Evolutionary conservation across 2,797 vertebrate genomes (phyloP), one percentile per base, ranked within the genome.

Genomic region (Anabas testudineus): DNA sequence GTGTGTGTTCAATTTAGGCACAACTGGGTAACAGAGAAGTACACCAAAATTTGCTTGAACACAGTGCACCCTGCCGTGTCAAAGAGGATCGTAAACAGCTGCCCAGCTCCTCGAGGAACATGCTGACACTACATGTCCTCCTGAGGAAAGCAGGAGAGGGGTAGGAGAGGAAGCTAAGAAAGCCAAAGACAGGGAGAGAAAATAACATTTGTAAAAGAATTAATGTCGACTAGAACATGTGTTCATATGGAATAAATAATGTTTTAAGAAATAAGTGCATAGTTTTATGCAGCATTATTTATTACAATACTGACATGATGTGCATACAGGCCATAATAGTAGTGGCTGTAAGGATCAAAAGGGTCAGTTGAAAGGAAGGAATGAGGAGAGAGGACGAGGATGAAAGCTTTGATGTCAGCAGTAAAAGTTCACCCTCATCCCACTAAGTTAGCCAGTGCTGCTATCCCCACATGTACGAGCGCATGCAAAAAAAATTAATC

Each of bases 1-100:
- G 90, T 85, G 88, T 91, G 92, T 86, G 91, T 93, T 90, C 88
- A 90, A 93, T 93, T 91, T 88, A 90, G 66, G 76, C 87, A 42
- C 86, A 63, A 87, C 87, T 91, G 90, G 89, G 80, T 80, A 84
- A 83, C 82, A 79, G 74, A 80, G 85, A 82, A 69, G 81, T 36
- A 62, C 69, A 71, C 71, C 82, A 62, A 78, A 71, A 78, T 76
- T 81, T 85, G 62, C 90, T 90, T 90, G 85, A 94, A 90, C 87
- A 84, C 37, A 39, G 59, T 46, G 82, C 89, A 69, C 87, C 91
- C 91, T 43, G 74, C 77, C 6, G 90, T 62, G 89, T 76, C 81
- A 82, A 84, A 86, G 81, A 78, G 73, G 85, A 77, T 87, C 78
- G 74, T 94, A 93, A 95, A 94, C 80, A 83, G 77, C 86, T 80